A percentile compares a stretch with the other conserved stretches of the same genome.
Evolutionary conservation across 2,113 vertebrate species (phyloP).

Genomic region (Toxostoma redivivum): DNA sequence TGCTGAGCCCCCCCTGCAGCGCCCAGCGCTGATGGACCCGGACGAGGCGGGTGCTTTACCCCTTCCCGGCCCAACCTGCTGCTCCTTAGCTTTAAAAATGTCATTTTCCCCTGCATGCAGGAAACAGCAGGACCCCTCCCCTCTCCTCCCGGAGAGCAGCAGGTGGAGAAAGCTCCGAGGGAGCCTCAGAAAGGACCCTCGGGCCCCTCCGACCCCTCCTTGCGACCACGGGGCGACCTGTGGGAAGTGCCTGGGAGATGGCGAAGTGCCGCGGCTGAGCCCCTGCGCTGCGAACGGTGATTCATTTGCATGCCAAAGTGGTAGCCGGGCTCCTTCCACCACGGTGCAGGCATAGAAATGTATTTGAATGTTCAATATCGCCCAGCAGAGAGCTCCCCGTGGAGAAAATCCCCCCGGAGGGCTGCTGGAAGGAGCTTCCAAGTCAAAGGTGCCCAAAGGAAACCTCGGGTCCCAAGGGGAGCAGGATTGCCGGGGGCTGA

Average conservation of each 20-base stretch:
- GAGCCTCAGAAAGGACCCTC: background rate
- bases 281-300: background rate
- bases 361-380: background rate
- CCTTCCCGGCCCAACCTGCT: background rate
- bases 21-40: rapidly evolving
- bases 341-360: background rate
- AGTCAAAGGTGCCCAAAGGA: background rate
- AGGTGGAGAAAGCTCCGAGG: background rate
- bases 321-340: background rate
- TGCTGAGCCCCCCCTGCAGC: background rate
- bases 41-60: rapidly evolving
- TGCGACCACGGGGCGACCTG: background rate
- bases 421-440: background rate
- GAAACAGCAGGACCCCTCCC: background rate
- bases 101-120: rapidly evolving
- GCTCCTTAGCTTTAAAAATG: background rate
- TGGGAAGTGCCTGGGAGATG: background rate
- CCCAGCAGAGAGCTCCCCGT: rapidly evolving
- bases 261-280: background rate
- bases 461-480: rapidly evolving
- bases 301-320: conserved; percentile 14
- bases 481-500: background rate
- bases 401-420: background rate
- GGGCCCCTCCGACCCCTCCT: background rate
- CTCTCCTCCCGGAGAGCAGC: background rate